Conservation (phyloP, 2,888 invertebrate genomes). For the Eulithis prunata region DNA sequence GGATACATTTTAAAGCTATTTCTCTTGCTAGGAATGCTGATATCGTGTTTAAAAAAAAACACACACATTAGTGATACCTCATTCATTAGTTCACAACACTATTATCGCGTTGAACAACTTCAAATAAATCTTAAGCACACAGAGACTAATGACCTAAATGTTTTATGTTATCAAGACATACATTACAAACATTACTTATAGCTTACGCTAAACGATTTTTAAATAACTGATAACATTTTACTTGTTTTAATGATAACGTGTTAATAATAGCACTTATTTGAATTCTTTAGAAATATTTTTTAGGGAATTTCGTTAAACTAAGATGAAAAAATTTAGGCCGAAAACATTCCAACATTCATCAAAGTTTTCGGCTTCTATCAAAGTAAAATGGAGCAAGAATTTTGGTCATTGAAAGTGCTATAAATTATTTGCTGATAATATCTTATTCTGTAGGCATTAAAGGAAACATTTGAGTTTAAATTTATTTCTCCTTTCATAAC, state of each 20-base stretch:
- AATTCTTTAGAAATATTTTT: too few species aligned
- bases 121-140: constrained; percentile 36
- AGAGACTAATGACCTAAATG: constrained; percentile 33
- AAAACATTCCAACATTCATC: not conserved
- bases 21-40: not conserved
- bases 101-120: constrained; percentile 29
- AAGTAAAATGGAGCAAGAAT: constrained; percentile 2
- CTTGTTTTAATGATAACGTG: constrained; percentile 1
- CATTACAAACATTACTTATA: constrained; percentile 22
- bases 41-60: not conserved
- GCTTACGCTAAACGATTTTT: constrained; percentile 27
- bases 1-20: too few species aligned
- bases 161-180: constrained; percentile 40
- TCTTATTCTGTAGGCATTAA: constrained; percentile 4
- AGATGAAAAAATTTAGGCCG: not conserved
- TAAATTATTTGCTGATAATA: constrained; percentile 3
- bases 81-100: constrained; percentile 19
- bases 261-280: not conserved
- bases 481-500: constrained; percentile 25
- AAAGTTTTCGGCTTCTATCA: constrained; percentile 3
- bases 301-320: too few species aligned
- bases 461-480: constrained; percentile 10
- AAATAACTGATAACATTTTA: constrained; percentile 17
- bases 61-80: constrained; percentile 2
- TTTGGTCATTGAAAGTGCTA: constrained; percentile 3